phyloP scores from a whole-genome alignment of 1,140 invertebrate species.

The Pararge aegeria region DNA sequence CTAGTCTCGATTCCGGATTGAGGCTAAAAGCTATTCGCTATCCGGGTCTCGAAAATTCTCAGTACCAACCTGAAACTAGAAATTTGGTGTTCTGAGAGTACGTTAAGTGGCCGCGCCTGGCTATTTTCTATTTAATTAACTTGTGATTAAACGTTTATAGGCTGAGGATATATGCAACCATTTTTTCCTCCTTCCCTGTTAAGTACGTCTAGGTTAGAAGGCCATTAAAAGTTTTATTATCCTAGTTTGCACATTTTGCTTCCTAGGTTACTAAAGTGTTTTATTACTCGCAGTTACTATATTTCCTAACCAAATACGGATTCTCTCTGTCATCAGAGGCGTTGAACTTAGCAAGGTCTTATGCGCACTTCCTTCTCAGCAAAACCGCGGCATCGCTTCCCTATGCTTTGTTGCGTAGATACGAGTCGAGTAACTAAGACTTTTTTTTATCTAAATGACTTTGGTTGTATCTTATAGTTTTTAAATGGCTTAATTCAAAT shows the following conservation, averaged over 20 bases:
- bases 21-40: too few relatives aligned
- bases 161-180: too few relatives aligned
- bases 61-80: too few relatives aligned
- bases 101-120: too few relatives aligned
- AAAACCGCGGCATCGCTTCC: conserved; percentile 25
- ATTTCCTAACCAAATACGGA: conserved; percentile 12
- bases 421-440: background rate
- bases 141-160: too few relatives aligned
- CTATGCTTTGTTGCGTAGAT: conserved; percentile 18
- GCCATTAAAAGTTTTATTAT: conserved; percentile 5
- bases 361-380: conserved; percentile 25
- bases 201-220: too few relatives aligned
- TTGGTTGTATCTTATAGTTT: conserved; percentile 16
- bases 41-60: too few relatives aligned
- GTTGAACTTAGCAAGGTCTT: conserved; percentile 33
- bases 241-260: conserved; percentile 6
- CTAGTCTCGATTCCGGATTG: too few relatives aligned
- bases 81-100: background rate
- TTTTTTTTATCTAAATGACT: conserved; percentile 13
- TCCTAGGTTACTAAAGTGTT: conserved; percentile 8
- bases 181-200: too few relatives aligned
- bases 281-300: conserved; percentile 10
- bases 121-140: too few relatives aligned
- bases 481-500: conserved; percentile 17
- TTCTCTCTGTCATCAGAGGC: conserved; percentile 27